Conservation (phyloP, 2,888 invertebrate genomes). For the Lordiphosa andalusiaca region DNA sequence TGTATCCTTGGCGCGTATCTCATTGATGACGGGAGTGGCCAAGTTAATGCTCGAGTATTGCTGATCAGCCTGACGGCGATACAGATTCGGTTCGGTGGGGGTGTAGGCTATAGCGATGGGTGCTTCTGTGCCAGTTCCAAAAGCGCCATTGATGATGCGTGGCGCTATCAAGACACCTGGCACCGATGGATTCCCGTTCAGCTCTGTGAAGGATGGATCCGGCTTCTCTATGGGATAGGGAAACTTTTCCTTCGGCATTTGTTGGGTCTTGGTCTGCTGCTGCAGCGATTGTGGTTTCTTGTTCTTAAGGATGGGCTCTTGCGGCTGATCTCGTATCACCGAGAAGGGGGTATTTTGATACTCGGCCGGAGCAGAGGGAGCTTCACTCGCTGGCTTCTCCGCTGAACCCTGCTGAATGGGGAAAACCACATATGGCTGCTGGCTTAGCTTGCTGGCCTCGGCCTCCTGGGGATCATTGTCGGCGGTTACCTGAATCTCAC, state of each 20-base stretch:
- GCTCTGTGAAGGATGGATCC: constrained; percentile 80
- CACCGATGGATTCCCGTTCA: constrained; percentile 60
- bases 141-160: constrained; percentile 79
- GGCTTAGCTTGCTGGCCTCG: constrained; percentile 10
- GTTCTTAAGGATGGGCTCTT: constrained; percentile 80
- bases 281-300: constrained; percentile 77
- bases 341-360: constrained; percentile 81
- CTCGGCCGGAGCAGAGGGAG: constrained; percentile 70
- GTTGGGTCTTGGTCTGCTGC: constrained; percentile 62
- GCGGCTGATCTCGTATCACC: constrained; percentile 79
- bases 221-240: constrained; percentile 85
- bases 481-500: constrained; percentile 68
- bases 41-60: constrained; percentile 81
- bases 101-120: constrained; percentile 86
- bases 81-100: constrained; percentile 82
- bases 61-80: constrained; percentile 33
- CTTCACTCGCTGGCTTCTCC: constrained; percentile 39
- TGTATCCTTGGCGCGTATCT: constrained; percentile 78
- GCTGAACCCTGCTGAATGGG: constrained; percentile 46
- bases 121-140: constrained; percentile 81
- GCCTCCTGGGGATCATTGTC: constrained; percentile 50
- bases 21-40: constrained; percentile 81
- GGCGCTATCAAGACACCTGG: constrained; percentile 80
- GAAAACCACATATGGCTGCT: constrained; percentile 66
- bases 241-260: constrained; percentile 82